A percentile compares a stretch with the other conserved stretches of the same genome.
These are phyloP conservation scores for Sarcophilus harrisii DNA, from an alignment of 2,797 vertebrate species.

Conservation along the genomic window DNA sequence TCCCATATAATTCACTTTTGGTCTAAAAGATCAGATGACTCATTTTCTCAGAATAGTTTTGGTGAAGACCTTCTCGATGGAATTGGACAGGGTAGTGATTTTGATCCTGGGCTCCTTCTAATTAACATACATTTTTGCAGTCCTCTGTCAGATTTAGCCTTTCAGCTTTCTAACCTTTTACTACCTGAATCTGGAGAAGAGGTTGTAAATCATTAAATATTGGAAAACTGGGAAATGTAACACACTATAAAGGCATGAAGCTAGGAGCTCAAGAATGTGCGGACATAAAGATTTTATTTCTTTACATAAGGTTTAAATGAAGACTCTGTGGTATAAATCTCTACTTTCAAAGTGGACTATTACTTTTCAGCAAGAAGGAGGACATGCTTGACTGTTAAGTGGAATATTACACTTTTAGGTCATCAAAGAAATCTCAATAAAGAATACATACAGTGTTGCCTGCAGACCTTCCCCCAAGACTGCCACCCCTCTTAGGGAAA, in stretches of 20 bases:
- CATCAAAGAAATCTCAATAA: constrained; percentile 45
- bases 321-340: constrained; percentile 75
- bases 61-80: constrained; percentile 39
- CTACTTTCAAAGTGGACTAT: constrained; percentile 76
- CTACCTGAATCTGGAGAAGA: constrained; percentile 80
- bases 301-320: constrained; percentile 83
- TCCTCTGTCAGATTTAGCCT: constrained; percentile 62
- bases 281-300: constrained; percentile 83
- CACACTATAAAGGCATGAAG: constrained; percentile 78
- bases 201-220: constrained; percentile 81
- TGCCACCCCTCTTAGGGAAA: background rate
- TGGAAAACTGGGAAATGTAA: constrained; percentile 82
- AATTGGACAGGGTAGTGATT: constrained; percentile 34
- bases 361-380: constrained; percentile 76
- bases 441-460: background rate
- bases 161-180: constrained; percentile 76
- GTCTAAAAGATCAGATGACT: constrained; percentile 42
- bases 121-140: constrained; percentile 78
- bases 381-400: constrained; percentile 65
- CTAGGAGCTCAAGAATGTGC: constrained; percentile 79
- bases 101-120: constrained; percentile 65
- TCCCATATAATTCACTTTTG: constrained; percentile 11
- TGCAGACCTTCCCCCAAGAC: background rate
- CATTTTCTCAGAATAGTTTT: constrained; percentile 55
- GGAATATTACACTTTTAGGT: constrained; percentile 57